phyloP scores from a whole-genome alignment of 2,797 vertebrate genomes.

The Parotocinclus haroldoi region DNA sequence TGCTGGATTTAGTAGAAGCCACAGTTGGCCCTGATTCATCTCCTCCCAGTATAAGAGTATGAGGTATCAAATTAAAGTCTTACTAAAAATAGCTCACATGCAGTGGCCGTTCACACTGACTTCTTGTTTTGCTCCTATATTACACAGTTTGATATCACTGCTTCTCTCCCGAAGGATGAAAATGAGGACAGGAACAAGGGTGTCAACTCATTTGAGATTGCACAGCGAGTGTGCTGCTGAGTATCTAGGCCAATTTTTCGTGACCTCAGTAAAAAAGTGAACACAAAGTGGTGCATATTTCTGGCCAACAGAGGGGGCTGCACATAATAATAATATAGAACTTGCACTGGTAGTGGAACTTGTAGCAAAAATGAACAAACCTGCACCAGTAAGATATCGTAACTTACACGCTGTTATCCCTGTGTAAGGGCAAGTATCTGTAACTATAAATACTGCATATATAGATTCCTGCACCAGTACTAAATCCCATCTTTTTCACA shows the following conservation, averaged over 20 bases:
- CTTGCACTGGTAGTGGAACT: too few species aligned
- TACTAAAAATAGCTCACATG: conserved; percentile 68
- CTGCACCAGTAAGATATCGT: too few species aligned
- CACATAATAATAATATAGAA: background rate
- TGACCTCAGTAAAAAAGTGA: conserved; percentile 45
- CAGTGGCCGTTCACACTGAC: conserved; percentile 56
- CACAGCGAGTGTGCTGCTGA: conserved; percentile 46
- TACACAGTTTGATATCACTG: conserved; percentile 46
- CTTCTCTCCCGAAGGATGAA: conserved; percentile 55
- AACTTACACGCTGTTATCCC: too few species aligned
- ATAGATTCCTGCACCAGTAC: too few species aligned
- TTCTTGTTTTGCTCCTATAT: conserved; percentile 36
- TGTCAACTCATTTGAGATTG: conserved; percentile 76
- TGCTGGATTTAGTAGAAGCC: conserved; percentile 21
- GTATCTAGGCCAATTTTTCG: conserved; percentile 55
- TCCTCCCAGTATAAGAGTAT: conserved; percentile 55
- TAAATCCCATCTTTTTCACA: too few species aligned
- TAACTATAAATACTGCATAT: too few species aligned
- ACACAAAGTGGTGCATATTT: conserved; percentile 12
- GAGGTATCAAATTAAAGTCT: conserved; percentile 67
- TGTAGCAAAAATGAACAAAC: too few species aligned
- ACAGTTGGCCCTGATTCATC: conserved; percentile 31
- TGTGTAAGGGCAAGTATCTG: too few species aligned
- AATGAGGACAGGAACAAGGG: conserved; percentile 58
- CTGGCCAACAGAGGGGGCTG: conserved; percentile 28